Evolutionary conservation across 2,797 vertebrate genomes (phyloP), one percentile per base, ranked within the genome.

Genomic region (Menidia menidia): DNA sequence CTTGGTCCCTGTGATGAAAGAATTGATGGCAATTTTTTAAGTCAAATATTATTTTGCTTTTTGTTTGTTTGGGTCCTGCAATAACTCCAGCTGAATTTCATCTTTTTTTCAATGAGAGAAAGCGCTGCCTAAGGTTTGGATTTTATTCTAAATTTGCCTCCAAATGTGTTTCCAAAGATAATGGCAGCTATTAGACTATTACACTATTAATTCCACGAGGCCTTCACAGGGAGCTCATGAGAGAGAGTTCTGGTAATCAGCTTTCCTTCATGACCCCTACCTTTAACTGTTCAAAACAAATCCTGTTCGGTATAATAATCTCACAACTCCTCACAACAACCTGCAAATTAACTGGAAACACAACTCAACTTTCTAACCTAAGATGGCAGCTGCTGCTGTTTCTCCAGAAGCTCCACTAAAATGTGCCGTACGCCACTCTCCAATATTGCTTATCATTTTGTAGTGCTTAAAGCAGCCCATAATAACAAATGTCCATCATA

Each of bases 321-420:
- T 71, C 70, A 41, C 64, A 82, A 88, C 82, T 91, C 91, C 87
- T 90, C 87, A 82, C 87, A 87, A 89, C 82, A 77, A 88, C 83
- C 88, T 85, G 80, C 86, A 82, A 89, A 91, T 93, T 92, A 88
- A 83, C 83, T 71, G 35, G 82, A 80, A 89, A 88, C 86, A 90
- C 89, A 85, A 86, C 83, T 70, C 81, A 66, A 45, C 83, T 85
- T 87, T 82, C 71, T 81, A 85, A 73, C 86, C 81, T 58, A 65
- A 71, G 76, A 81, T 86, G 82, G 88, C 87, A 82, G 82, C 74
- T 69, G 71, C 83, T 32, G 75, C 86, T 84, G 85, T 3, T 76
- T 81, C 71, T 80, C 68, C 78, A 74, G 76, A 70, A 51, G 50
- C 70, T 73, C 59, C 63, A 35, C 70, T 64, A 69, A 76, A 62